These are phyloP conservation scores for Maccullochella peelii DNA, from an alignment of 2,113 vertebrate genomes.

Conservation along the genomic window DNA sequence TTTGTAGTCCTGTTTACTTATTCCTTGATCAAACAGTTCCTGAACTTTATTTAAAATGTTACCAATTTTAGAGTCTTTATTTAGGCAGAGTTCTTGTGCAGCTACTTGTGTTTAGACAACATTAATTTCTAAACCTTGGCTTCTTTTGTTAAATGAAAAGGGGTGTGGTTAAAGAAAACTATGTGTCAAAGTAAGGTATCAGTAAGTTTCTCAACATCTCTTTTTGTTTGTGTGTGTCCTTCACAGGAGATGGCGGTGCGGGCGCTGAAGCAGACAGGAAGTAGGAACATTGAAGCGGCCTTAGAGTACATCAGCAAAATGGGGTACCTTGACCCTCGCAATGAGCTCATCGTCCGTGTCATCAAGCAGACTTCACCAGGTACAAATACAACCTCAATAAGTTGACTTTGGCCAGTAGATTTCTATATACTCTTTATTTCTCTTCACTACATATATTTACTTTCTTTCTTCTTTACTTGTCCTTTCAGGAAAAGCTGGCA, in stretches of 20 bases:
- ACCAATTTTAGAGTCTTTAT: not conserved
- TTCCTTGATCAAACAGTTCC: not conserved
- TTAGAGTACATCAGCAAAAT: constrained; percentile 99
- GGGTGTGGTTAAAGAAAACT: not conserved
- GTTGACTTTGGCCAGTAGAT: no score
- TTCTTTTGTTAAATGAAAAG: not conserved
- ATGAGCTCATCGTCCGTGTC: constrained; percentile 96
- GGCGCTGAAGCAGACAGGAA: constrained; percentile 97
- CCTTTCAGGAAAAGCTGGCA: constrained; percentile 88
- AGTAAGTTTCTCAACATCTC: not conserved
- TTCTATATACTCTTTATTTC: not conserved
- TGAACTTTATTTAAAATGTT: not conserved
- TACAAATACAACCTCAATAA: constrained; percentile 50
- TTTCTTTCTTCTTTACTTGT: no score
- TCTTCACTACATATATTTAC: not conserved
- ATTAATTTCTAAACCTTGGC: not conserved
- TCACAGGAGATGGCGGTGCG: constrained; percentile 96
- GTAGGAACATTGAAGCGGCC: constrained; percentile 96
- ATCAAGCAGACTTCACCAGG: constrained; percentile 98
- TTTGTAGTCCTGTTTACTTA: not conserved
- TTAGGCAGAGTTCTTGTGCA: not conserved
- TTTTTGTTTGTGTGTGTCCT: constrained; percentile 30
- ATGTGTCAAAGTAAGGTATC: not conserved
- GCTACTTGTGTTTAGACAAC: not conserved
- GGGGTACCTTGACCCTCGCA: constrained; percentile 97